phyloP scores from a whole-genome alignment of 2,113 vertebrate genomes.

The Otocyon megalotis region DNA sequence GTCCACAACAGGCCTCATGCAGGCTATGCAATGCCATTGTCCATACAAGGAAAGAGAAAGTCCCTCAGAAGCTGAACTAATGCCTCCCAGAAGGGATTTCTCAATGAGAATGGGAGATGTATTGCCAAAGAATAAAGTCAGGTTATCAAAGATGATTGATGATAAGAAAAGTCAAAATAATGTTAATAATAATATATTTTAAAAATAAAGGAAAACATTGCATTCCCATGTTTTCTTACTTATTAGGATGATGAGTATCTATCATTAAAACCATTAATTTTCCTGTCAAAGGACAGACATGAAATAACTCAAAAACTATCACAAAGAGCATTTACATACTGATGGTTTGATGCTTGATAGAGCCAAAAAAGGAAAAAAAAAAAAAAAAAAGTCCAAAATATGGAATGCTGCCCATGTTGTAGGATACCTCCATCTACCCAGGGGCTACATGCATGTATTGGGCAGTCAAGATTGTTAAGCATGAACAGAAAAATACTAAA shows the following conservation, averaged over 20 bases:
- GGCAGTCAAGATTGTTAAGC: background rate
- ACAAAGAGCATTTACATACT: background rate
- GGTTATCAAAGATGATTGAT: slow-evolving; percentile 59
- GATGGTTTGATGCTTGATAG: background rate
- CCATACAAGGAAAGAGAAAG: background rate
- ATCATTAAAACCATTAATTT: slow-evolving; percentile 71
- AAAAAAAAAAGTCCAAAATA: background rate
- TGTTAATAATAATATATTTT: slow-evolving; percentile 38
- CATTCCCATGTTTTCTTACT: slow-evolving; percentile 48
- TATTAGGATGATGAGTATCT: slow-evolving; percentile 38
- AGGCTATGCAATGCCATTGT: background rate
- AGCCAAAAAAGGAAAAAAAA: background rate
- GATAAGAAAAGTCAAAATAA: slow-evolving; percentile 57
- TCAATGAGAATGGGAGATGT: background rate
- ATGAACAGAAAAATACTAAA: background rate
- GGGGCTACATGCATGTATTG: background rate
- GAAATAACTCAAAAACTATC: slow-evolving; percentile 36
- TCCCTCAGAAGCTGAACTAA: background rate
- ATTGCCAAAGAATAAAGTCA: slow-evolving; percentile 16
- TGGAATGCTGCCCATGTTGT: background rate
- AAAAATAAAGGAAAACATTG: slow-evolving; percentile 40
- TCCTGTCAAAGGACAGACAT: slow-evolving; percentile 62
- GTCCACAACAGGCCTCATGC: background rate
- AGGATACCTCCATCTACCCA: background rate
- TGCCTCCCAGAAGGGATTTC: slow-evolving; percentile 18